Base-by-base conservation (phyloP, 30 jellyfish, hydroid and myxozoan genomes). In the Sanderia malayensis region DNA sequence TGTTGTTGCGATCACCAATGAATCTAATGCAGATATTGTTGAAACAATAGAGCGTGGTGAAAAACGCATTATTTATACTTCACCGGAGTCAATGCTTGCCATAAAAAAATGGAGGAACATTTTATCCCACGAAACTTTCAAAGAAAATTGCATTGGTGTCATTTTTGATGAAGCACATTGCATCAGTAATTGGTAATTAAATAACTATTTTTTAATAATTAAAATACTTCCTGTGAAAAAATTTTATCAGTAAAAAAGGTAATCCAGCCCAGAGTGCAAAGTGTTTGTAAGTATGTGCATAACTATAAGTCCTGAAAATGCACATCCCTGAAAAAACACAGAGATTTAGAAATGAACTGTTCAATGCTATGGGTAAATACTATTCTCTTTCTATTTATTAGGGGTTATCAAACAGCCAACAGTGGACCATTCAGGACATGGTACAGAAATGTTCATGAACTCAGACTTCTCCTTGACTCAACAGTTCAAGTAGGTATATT, bases 381-480 rank as follows among this genome's bases (percentile, higher is more conserved):
- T n/a, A n/a, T n/a, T n/a, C n/a, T n/a, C n/a, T n/a, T n/a, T n/a
- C n/a, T n/a, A 1, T 21, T 31, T 31, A 19, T 1, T 41, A 67
- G 80, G 80, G 80, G 80, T 24, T 67, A 67, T 67, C 30, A 27
- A 15, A 67, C 65, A 9, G 70, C 26, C 13, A 67, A 67, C 6
- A 37, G 29, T 21, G 33, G 69, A 22, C 80, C 80, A 15, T 67
- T 67, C 80, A n/a, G 75, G n/a, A 21, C 20, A 19, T 44, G 47
- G 80, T 67, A 31, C 29, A 32, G 34, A 20, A 67, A 67, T 41
- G 37, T 67, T 2, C 23, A 19, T 41, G 61, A 67, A 44, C 70
- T 67, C 21, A n/a, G 71, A 2, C 21, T 34, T 17, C 26, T 67
- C 29, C 0, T 67, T n/a, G 71, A 67, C 18, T 13, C n/a, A 19